Conservation (phyloP, 2,888 invertebrate genomes). For the Cephonodes hylas region DNA sequence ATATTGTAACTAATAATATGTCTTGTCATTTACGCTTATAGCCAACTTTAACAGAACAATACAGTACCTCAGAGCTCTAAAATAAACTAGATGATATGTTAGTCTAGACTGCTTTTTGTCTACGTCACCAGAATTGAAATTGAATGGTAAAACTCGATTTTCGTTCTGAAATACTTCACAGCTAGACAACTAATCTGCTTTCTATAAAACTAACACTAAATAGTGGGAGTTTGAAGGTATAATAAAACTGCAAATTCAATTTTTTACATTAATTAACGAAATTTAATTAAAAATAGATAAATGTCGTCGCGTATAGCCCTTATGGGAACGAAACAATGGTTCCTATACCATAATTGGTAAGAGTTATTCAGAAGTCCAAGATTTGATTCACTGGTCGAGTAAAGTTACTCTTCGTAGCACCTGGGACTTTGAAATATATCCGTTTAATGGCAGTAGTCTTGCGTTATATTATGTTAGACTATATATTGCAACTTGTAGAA, state of each 20-base stretch:
- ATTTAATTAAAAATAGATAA: too few species aligned
- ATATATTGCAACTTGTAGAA: too few species aligned
- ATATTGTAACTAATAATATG: neutral
- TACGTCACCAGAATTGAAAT: neutral
- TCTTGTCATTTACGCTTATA: neutral
- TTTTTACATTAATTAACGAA: too few species aligned
- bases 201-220: neutral
- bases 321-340: too few species aligned
- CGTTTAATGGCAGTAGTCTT: too few species aligned
- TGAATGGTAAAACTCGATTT: neutral
- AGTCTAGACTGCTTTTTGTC: slow-evolving; percentile 7
- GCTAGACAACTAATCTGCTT: neutral
- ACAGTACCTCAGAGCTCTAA: neutral
- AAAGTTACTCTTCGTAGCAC: too few species aligned
- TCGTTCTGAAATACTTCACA: neutral
- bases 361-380: too few species aligned
- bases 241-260: neutral
- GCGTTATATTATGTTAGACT: too few species aligned
- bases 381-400: too few species aligned
- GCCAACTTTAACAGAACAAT: neutral
- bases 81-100: neutral
- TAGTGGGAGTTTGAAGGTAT: neutral
- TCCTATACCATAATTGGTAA: too few species aligned
- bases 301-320: too few species aligned
- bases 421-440: too few species aligned